Evolutionary conservation across 2,888 invertebrate genomes (phyloP).

Genomic region (Leptinotarsa tumamoca): DNA sequence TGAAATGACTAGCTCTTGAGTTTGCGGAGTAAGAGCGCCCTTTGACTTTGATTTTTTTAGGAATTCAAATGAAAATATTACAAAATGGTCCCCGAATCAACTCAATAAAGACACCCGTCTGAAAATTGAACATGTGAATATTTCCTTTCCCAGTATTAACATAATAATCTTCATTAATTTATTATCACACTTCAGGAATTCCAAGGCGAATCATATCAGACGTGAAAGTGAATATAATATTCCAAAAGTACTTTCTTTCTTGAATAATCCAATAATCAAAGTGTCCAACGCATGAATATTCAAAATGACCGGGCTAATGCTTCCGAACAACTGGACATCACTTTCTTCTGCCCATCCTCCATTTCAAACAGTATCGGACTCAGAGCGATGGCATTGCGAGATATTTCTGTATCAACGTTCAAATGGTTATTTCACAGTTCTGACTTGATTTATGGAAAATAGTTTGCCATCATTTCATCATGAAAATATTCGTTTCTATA

Average conservation of each 20-base stretch:
- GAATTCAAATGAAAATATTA: no score
- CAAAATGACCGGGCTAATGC: conserved; percentile 27
- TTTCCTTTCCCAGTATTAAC: neutral
- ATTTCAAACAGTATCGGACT: conserved; percentile 6
- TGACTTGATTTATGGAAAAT: no score
- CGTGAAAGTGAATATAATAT: conserved; percentile 12
- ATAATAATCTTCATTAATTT: neutral
- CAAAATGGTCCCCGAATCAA: no score
- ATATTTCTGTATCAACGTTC: neutral
- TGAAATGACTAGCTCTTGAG: no score
- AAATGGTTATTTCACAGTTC: no score
- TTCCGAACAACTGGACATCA: conserved; percentile 28
- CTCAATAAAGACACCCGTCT: no score
- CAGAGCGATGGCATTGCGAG: neutral
- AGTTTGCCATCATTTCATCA: no score
- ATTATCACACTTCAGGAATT: neutral
- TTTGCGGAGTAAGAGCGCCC: no score
- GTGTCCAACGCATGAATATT: conserved; percentile 7
- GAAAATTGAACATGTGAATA: neutral
- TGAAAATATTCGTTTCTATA: no score
- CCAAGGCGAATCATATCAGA: conserved; percentile 4
- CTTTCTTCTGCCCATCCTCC: conserved; percentile 31
- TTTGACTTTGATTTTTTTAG: no score
- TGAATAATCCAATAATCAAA: conserved; percentile 2
- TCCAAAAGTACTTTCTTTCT: conserved; percentile 15